Percentiles rank a stretch among this genome's conserved stretches.
These are phyloP conservation scores for Drosophila tropicalis DNA, from an alignment of 1,140 invertebrate species.

Conservation along the genomic window DNA sequence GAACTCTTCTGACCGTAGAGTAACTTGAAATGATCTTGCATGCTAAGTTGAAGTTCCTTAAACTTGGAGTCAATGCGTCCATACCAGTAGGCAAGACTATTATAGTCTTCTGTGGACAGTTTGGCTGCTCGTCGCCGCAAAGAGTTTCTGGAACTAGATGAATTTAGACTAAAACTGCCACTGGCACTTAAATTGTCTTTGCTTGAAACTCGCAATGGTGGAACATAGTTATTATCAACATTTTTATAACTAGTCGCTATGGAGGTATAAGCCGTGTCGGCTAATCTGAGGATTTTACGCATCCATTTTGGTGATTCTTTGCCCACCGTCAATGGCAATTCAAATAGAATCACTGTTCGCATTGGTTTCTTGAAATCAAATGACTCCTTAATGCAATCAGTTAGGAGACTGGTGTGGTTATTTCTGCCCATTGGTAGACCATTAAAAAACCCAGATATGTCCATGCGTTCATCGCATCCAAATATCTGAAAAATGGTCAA, in stretches of 20 bases:
- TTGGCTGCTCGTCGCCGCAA: slow-evolving; percentile 1
- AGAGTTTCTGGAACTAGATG: not conserved
- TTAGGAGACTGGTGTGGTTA: slow-evolving; percentile 37
- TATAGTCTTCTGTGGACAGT: slow-evolving; percentile 48
- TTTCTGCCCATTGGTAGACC: slow-evolving; percentile 27
- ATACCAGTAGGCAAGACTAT: slow-evolving; percentile 57
- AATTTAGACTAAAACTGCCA: not conserved
- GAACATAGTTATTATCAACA: too few relatives aligned
- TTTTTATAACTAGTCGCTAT: slow-evolving; percentile 4
- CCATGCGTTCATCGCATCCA: slow-evolving; percentile 44
- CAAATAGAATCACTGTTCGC: slow-evolving; percentile 55
- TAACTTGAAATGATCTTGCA: slow-evolving; percentile 50
- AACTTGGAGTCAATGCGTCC: slow-evolving; percentile 58
- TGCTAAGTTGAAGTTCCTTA: slow-evolving; percentile 40
- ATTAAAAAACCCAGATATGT: slow-evolving; percentile 55
- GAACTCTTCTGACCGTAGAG: slow-evolving; percentile 42
- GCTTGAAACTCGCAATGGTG: not conserved
- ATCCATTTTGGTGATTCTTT: slow-evolving; percentile 23
- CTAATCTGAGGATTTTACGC: slow-evolving; percentile 55
- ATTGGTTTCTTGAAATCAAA: slow-evolving; percentile 40
- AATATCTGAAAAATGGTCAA: slow-evolving; percentile 60
- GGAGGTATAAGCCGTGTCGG: slow-evolving; percentile 40
- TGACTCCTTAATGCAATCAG: slow-evolving; percentile 65
- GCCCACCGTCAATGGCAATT: slow-evolving; percentile 56
- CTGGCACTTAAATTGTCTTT: not conserved